A percentile compares a stretch with the other conserved stretches of the same genome.
Conservation (phyloP, 1,140 invertebrate genomes). For the Leguminivora glycinivorella region DNA sequence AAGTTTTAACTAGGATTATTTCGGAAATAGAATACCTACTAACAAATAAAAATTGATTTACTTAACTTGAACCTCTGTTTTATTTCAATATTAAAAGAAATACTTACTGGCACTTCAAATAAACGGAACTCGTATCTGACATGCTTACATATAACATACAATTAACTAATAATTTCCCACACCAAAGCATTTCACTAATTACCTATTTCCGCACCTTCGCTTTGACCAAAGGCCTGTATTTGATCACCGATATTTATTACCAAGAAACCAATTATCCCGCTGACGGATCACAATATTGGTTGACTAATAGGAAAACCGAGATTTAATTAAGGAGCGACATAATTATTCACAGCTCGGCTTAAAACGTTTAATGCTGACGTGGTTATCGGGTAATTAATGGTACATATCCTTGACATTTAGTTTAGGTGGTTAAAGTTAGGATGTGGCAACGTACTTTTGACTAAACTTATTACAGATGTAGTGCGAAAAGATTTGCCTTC, state of each 20-base stretch:
- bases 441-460: neutral
- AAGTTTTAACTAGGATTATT: too few relatives aligned
- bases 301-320: constrained; percentile 20
- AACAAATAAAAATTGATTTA: too few relatives aligned
- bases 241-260: constrained; percentile 9
- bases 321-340: constrained; percentile 4
- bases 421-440: neutral
- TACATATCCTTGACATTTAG: neutral
- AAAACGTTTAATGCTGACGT: neutral
- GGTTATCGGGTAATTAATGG: constrained; percentile 1
- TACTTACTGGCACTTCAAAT: too few relatives aligned
- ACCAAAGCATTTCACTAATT: neutral
- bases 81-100: too few relatives aligned
- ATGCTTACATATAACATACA: too few relatives aligned
- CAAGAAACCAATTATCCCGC: neutral
- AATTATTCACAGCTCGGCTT: constrained; percentile 5
- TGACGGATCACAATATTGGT: constrained; percentile 15
- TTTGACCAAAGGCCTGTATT: constrained; percentile 2
- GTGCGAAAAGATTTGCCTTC: too few relatives aligned
- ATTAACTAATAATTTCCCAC: too few relatives aligned
- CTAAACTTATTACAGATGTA: too few relatives aligned
- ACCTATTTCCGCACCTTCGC: neutral
- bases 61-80: too few relatives aligned
- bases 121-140: too few relatives aligned
- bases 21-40: too few relatives aligned